Evolutionary conservation across 2,797 vertebrate genomes (phyloP).

Genomic region (Ctenosaura bakeri): DNA sequence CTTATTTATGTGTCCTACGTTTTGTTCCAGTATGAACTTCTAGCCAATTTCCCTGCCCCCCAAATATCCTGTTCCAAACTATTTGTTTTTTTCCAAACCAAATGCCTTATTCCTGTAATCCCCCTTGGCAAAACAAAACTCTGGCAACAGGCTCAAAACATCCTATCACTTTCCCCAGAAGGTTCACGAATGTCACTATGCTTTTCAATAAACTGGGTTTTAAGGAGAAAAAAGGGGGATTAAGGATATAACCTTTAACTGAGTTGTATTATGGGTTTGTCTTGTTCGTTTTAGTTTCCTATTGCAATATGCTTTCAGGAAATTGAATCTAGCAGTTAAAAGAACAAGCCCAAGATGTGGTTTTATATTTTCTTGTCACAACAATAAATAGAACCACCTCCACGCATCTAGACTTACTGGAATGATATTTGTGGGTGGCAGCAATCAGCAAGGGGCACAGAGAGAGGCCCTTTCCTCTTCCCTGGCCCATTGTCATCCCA

Average conservation of each 20-base stretch:
- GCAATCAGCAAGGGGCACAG: too few species aligned
- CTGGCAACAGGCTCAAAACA: neutral
- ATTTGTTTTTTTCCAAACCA: neutral
- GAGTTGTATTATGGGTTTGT: neutral
- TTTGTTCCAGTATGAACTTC: neutral
- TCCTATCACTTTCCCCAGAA: neutral
- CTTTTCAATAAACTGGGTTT: neutral
- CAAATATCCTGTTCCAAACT: neutral
- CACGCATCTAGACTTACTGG: too few species aligned
- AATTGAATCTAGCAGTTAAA: conserved; percentile 3
- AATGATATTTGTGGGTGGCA: too few species aligned
- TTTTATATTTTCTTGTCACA: too few species aligned
- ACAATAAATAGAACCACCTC: too few species aligned
- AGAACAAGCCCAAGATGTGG: neutral
- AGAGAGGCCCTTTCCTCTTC: too few species aligned
- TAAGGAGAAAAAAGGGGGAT: neutral
- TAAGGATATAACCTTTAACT: conserved; percentile 2
- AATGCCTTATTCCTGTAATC: neutral
- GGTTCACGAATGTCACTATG: neutral
- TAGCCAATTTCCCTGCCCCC: neutral
- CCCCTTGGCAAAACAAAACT: neutral
- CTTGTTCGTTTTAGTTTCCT: neutral
- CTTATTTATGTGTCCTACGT: neutral
- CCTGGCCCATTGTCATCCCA: too few species aligned
- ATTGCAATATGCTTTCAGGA: neutral